phyloP scores from a whole-genome alignment of 2,113 vertebrate species.

The Athene cunicularia region DNA sequence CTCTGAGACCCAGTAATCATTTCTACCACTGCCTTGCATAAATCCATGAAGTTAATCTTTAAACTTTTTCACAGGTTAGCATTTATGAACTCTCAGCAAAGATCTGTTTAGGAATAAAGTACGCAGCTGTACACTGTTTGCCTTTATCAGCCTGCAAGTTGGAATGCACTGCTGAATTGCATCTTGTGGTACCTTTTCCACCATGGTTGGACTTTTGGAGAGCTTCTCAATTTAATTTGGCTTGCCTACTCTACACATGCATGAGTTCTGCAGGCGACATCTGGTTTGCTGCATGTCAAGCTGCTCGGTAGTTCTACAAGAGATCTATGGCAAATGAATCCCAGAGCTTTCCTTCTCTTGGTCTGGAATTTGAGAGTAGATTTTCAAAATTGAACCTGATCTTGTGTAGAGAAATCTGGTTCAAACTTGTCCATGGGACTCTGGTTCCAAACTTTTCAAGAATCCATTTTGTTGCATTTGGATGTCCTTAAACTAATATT shows the following conservation, averaged over 20 bases:
- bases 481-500: background rate
- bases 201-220: background rate
- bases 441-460: background rate
- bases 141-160: background rate
- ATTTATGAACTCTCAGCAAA: background rate
- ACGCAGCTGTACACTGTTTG: background rate
- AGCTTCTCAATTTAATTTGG: background rate
- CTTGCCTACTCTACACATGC: background rate
- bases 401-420: background rate
- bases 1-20: background rate
- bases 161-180: background rate
- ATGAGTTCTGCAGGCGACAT: background rate
- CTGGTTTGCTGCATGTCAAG: conserved; percentile 4
- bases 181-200: conserved; percentile 11
- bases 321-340: conserved; percentile 13
- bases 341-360: conserved; percentile 8
- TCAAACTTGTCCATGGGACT: background rate
- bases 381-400: background rate
- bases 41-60: background rate
- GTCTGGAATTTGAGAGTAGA: background rate
- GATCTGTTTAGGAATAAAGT: background rate
- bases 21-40: background rate
- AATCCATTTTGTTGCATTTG: background rate
- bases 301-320: background rate
- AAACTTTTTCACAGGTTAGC: background rate